Percentiles rank a stretch among this genome's conserved stretches.
These are phyloP conservation scores for Gryllus bimaculatus DNA, from an alignment of 1,140 invertebrate genomes.

Conservation along the genomic window DNA sequence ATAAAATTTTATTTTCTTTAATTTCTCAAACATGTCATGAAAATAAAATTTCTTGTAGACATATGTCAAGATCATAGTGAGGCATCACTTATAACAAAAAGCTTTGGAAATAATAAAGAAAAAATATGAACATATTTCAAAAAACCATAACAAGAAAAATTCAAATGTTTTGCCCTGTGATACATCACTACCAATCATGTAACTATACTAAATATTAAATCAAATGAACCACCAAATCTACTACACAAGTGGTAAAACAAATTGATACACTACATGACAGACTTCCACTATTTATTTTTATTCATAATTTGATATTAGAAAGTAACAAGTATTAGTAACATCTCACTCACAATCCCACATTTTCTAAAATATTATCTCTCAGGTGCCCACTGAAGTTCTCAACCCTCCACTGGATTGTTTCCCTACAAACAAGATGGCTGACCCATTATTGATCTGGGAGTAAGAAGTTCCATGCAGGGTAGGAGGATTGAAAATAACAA, in stretches of 20 bases:
- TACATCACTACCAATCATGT: too few species aligned
- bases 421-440: not conserved
- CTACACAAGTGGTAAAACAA: too few species aligned
- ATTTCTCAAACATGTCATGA: not conserved
- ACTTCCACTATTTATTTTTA: too few species aligned
- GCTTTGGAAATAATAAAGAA: conserved; percentile 20
- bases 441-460: not conserved
- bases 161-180: too few species aligned
- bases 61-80: not conserved
- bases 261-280: too few species aligned
- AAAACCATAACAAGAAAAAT: too few species aligned
- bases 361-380: too few species aligned
- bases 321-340: conserved; percentile 16
- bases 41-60: not conserved
- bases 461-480: not conserved
- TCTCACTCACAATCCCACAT: not conserved
- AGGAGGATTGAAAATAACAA: too few species aligned
- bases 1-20: too few species aligned
- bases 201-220: too few species aligned
- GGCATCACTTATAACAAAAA: conserved; percentile 9
- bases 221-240: too few species aligned
- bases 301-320: not conserved
- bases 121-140: not conserved
- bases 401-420: not conserved
- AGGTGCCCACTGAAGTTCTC: too few species aligned